A percentile compares a stretch with the other conserved stretches of the same genome.
These are phyloP conservation scores for Numenius phaeopus DNA, from an alignment of 2,797 vertebrate genomes.

Conservation along the genomic window DNA sequence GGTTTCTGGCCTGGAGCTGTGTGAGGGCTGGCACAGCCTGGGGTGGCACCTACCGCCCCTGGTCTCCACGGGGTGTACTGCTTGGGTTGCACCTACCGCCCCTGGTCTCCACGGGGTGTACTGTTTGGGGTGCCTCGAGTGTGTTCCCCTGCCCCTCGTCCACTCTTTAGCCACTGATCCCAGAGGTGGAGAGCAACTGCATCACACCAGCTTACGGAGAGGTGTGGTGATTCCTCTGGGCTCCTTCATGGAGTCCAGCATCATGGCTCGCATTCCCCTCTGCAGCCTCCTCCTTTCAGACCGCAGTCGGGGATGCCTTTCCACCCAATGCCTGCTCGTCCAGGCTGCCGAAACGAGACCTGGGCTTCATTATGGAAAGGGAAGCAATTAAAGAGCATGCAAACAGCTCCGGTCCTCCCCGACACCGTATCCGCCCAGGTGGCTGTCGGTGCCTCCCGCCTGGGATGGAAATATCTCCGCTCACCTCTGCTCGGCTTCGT, in stretches of 20 bases:
- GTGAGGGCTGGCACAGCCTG: background rate
- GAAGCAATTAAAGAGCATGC: background rate
- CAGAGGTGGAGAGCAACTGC: background rate
- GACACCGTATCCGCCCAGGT: background rate
- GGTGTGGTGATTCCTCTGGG: background rate
- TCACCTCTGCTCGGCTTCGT: background rate
- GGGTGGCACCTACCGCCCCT: background rate
- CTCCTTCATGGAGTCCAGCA: background rate
- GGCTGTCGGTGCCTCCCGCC: background rate
- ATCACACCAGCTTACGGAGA: background rate
- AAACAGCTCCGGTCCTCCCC: background rate
- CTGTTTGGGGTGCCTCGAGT: fast-evolving
- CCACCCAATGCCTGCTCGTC: background rate
- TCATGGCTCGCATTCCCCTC: fast-evolving
- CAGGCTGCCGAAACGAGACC: background rate
- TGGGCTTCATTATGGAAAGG: background rate
- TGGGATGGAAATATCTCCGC: background rate
- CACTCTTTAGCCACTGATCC: background rate
- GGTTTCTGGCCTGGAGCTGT: background rate
- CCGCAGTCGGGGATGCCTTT: fast-evolving
- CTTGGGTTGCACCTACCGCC: fast-evolving
- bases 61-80: background rate
- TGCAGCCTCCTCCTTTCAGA: background rate
- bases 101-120: background rate
- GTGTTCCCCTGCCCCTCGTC: fast-evolving